Evolutionary conservation across 2,797 vertebrate genomes (phyloP).

Genomic region (Macrochelys suwanniensis): DNA sequence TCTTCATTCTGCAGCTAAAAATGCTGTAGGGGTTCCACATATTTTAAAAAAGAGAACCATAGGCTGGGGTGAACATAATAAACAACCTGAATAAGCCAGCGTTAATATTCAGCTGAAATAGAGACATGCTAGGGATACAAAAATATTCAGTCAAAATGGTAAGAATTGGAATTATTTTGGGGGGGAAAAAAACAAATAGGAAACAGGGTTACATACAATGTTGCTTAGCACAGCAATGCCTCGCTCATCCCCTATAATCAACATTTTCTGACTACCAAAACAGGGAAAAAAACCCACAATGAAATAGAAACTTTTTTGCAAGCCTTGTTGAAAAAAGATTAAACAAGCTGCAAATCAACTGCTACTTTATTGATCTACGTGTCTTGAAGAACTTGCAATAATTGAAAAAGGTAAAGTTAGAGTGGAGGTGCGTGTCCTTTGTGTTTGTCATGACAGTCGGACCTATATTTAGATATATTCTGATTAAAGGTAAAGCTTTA

Average conservation of each 20-base stretch:
- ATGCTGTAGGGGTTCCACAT: not conserved
- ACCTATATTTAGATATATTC: not conserved
- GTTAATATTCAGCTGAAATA: not conserved
- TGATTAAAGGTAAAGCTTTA: not conserved
- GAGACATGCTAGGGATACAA: not conserved
- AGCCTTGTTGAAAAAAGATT: not conserved
- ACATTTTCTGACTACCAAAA: not conserved
- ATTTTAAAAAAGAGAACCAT: not conserved
- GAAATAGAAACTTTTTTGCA: not conserved
- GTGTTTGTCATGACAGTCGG: not conserved
- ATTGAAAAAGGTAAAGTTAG: not conserved
- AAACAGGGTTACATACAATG: rapidly evolving
- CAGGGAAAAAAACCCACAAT: not conserved
- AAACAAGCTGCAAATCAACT: not conserved
- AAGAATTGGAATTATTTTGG: not conserved
- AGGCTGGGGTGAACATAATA: not conserved
- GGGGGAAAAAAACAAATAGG: rapidly evolving
- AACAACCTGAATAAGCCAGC: not conserved
- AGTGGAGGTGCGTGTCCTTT: not conserved
- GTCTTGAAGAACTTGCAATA: not conserved
- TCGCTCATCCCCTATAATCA: not conserved
- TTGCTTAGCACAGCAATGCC: not conserved
- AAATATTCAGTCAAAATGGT: not conserved
- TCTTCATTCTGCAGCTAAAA: not conserved
- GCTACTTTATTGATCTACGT: not conserved